These are phyloP conservation scores for Xestobium rufovillosum DNA, from an alignment of 2,888 invertebrate species.

Conservation along the genomic window DNA sequence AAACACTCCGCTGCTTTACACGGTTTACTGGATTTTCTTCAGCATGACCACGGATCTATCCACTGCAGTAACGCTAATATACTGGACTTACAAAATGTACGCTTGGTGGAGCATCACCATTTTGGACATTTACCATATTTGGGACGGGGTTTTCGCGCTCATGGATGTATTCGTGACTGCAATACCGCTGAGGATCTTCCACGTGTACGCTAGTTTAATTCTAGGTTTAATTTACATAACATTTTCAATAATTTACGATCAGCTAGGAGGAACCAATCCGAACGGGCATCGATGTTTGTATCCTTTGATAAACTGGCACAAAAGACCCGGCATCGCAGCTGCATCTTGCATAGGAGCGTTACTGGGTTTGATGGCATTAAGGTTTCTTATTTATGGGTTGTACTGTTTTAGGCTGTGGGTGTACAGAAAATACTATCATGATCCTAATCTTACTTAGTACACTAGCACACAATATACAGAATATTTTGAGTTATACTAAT, in stretches of 20 bases:
- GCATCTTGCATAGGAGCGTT: no score
- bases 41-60: background rate
- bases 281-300: background rate
- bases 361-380: no score
- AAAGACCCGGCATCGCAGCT: no score
- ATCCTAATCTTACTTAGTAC: no score
- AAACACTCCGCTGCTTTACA: background rate
- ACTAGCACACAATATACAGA: no score
- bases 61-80: background rate
- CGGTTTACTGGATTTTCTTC: background rate
- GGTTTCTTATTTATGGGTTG: no score
- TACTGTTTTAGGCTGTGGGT: no score
- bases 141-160: background rate
- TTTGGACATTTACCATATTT: background rate
- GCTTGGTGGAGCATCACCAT: background rate
- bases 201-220: background rate
- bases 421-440: no score
- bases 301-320: background rate
- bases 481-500: no score
- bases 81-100: background rate
- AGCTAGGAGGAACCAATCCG: background rate
- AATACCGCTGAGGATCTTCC: background rate
- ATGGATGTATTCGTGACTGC: background rate
- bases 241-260: background rate
- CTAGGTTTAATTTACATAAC: background rate